Percentiles rank a stretch among this genome's conserved stretches.
Evolutionary conservation across 2,888 invertebrate species (phyloP).

Genomic region (Temnothorax unifasciatus): DNA sequence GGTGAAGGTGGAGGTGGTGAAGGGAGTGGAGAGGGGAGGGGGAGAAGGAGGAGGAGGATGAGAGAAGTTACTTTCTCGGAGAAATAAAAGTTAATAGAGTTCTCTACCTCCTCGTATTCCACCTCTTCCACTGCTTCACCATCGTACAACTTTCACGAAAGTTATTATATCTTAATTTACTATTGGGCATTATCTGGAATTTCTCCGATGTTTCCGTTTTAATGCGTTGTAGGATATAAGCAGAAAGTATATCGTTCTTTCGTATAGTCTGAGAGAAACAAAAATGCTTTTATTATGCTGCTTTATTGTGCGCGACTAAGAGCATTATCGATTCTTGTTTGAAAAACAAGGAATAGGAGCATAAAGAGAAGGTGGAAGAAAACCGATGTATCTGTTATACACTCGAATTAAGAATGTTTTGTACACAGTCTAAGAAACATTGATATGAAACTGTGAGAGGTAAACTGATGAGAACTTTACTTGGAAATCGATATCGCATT

Average conservation of each 20-base stretch:
- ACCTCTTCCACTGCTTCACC: slow-evolving; percentile 67
- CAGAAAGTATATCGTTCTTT: slow-evolving; percentile 58
- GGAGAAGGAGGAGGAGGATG: slow-evolving; percentile 53
- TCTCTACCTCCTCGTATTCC: slow-evolving; percentile 76
- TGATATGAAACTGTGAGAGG: background rate
- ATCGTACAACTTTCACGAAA: slow-evolving; percentile 81
- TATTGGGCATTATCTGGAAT: slow-evolving; percentile 82
- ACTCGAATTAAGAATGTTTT: slow-evolving; percentile 22
- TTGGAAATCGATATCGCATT: slow-evolving; percentile 37
- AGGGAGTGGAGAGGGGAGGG: slow-evolving; percentile 36
- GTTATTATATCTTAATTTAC: slow-evolving; percentile 85
- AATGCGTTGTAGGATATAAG: slow-evolving; percentile 68
- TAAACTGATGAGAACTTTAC: background rate
- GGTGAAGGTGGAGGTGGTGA: slow-evolving; percentile 51
- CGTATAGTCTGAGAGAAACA: slow-evolving; percentile 43
- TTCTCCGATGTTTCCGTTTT: slow-evolving; percentile 79
- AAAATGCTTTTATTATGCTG: slow-evolving; percentile 36
- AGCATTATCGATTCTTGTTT: slow-evolving; percentile 13
- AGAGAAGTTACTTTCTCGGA: slow-evolving; percentile 81
- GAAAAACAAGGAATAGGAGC: background rate
- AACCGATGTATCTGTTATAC: background rate
- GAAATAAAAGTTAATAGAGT: slow-evolving; percentile 86
- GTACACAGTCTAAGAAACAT: background rate
- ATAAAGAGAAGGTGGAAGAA: slow-evolving; percentile 9
- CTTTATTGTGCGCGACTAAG: slow-evolving; percentile 22